Base-by-base conservation (phyloP, 2,888 invertebrate species). In the Acrobasis repandana region DNA sequence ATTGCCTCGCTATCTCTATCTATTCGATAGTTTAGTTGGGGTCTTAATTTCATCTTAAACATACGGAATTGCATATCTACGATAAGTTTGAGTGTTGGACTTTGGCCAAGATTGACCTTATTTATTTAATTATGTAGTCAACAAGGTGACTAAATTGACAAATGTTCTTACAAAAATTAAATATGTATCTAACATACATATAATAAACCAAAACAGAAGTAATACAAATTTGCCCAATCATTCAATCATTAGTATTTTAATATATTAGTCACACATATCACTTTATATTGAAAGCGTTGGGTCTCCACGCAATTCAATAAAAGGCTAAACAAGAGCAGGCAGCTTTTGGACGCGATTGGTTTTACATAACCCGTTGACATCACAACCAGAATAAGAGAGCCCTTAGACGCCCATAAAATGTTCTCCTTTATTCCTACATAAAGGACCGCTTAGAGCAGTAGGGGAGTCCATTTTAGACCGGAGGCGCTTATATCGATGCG, bases 401-500 rank as follows among this genome's bases (percentile, higher is more conserved):
- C 70, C 74, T 72, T 68, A 67, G 59, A 67, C 65, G 61, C 66
- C 65, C 60, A 65, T 66, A 65, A 67, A 65, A 61, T 64, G 63
- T 65, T 65, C 66, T 63, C 28, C 18, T 61, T 67, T 68, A 65
- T 67, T 67, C 67, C 70, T 59, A 65, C 67, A 68, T 71, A 74
- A 64, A 70, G 67, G 71, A 71, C 68, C 72, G 66, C 67, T 67
- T 63, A 70, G 72, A 71, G 69, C 70, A 77, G 73, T 74, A 70
- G 70, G 70, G 74, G 77, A 79, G 82, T 71, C 81, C 81, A 82
- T 79, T 79, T 82, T 78, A 79, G 72, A 81, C 67, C 78, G 80
- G 78, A 75, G 76, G 75, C 72, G 75, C 79, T 80, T 80, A 79
- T 79, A 82, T 83, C 82, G 82, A 82, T 79, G 83, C 80, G 78